A percentile compares a stretch with the other conserved stretches of the same genome.
These are phyloP conservation scores for Myodes glareolus DNA, from an alignment of 2,113 vertebrate genomes.

Conservation along the genomic window DNA sequence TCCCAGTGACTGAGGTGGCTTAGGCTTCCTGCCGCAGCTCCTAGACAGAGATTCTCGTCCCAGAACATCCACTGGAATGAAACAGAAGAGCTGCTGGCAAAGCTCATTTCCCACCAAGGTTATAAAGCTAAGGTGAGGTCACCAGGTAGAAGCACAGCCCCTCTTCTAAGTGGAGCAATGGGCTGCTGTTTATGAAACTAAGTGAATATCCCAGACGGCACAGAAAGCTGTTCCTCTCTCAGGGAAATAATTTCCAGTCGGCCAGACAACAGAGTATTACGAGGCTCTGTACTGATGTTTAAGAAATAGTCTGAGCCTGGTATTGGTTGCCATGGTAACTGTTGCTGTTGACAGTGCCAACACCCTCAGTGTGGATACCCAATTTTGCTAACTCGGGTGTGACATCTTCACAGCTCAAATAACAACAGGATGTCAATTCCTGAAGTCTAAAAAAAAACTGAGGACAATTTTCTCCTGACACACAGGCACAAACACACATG, in stretches of 20 bases:
- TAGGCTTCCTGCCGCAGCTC: background rate
- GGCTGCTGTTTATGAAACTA: background rate
- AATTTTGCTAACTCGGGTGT: background rate
- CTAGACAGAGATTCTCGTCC: background rate
- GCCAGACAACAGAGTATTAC: background rate
- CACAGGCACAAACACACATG: background rate
- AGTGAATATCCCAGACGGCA: background rate
- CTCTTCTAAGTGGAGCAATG: background rate
- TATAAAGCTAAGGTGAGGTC: background rate
- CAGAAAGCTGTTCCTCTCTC: background rate
- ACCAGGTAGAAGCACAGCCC: background rate
- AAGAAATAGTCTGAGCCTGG: background rate
- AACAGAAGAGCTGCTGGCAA: background rate
- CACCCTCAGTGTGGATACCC: background rate
- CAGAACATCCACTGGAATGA: constrained; percentile 6
- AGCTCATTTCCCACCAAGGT: background rate
- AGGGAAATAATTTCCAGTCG: constrained; percentile 16
- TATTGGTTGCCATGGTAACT: background rate
- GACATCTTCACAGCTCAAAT: constrained; percentile 13
- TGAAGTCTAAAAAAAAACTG: constrained; percentile 13
- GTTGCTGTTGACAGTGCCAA: background rate
- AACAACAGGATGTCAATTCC: background rate
- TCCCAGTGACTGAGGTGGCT: background rate
- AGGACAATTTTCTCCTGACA: background rate
- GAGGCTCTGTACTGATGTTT: background rate